A percentile compares a stretch with the other conserved stretches of the same genome.
Conservation (phyloP, 1,140 invertebrate species). For the Zaprionus davidi region DNA sequence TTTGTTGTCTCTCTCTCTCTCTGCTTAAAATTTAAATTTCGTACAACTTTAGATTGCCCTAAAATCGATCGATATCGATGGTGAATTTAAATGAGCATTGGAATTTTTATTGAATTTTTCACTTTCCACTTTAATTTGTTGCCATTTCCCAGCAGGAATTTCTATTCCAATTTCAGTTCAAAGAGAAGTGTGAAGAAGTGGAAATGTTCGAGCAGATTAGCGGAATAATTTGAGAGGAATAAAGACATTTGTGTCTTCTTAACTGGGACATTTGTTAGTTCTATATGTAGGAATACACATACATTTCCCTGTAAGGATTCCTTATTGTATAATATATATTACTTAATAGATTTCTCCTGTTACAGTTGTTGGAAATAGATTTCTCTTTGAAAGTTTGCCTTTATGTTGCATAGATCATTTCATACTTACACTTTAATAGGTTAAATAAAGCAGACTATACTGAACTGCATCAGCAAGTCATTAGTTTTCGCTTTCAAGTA, state of each 20-base stretch:
- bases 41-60: conserved; percentile 14
- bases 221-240: neutral
- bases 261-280: neutral
- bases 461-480: neutral
- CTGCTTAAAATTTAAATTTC: conserved; percentile 12
- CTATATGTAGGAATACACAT: neutral
- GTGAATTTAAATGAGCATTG: conserved; percentile 14
- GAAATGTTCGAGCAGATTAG: neutral
- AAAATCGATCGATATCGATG: neutral
- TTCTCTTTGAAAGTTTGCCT: too few relatives aligned
- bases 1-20: conserved; percentile 17
- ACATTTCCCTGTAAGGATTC: neutral
- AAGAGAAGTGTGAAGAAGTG: neutral
- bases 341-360: too few relatives aligned
- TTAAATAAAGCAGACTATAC: neutral
- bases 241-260: neutral
- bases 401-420: too few relatives aligned
- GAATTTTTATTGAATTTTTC: conserved; percentile 6
- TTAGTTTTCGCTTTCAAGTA: too few relatives aligned
- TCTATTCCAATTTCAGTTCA: neutral
- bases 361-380: too few relatives aligned
- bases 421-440: too few relatives aligned
- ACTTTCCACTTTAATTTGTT: conserved; percentile 1
- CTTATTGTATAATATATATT: neutral
- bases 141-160: neutral